Evolutionary conservation across 2,797 vertebrate species (phyloP).

Genomic region (Anguilla obscura): DNA sequence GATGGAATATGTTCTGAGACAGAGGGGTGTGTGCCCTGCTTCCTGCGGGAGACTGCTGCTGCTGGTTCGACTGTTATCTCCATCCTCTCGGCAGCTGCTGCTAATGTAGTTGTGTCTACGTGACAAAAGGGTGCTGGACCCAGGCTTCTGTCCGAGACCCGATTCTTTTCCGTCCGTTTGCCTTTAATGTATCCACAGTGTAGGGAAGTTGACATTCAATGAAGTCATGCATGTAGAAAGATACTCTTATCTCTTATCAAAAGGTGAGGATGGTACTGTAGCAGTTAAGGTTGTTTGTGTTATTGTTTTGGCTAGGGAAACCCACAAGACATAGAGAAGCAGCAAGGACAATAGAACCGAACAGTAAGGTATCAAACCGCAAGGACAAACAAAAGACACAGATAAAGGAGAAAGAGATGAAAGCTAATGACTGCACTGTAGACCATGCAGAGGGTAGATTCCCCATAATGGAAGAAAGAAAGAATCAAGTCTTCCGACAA

Average conservation of each 20-base stretch:
- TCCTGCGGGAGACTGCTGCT: neutral
- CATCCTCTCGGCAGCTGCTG: neutral
- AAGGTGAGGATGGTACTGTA: slow-evolving; percentile 46
- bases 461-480: slow-evolving; percentile 49
- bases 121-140: neutral
- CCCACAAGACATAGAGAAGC: slow-evolving; percentile 36
- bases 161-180: slow-evolving; percentile 62
- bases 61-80: neutral
- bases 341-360: slow-evolving; percentile 24
- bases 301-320: slow-evolving; percentile 37
- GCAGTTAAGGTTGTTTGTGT: slow-evolving; percentile 46
- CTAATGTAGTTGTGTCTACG: slow-evolving; percentile 28
- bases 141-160: slow-evolving; percentile 53
- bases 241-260: slow-evolving; percentile 53
- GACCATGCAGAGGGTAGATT: slow-evolving; percentile 30
- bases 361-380: slow-evolving; percentile 10
- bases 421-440: slow-evolving; percentile 23
- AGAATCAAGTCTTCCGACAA: slow-evolving; percentile 64
- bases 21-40: neutral
- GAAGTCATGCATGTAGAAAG: slow-evolving; percentile 52
- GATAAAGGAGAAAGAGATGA: slow-evolving; percentile 36
- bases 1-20: neutral
- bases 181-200: slow-evolving; percentile 41
- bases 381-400: slow-evolving; percentile 39
- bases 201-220: slow-evolving; percentile 43